Conservation (phyloP, 2,113 vertebrate genomes). For the Halcyon senegalensis region DNA sequence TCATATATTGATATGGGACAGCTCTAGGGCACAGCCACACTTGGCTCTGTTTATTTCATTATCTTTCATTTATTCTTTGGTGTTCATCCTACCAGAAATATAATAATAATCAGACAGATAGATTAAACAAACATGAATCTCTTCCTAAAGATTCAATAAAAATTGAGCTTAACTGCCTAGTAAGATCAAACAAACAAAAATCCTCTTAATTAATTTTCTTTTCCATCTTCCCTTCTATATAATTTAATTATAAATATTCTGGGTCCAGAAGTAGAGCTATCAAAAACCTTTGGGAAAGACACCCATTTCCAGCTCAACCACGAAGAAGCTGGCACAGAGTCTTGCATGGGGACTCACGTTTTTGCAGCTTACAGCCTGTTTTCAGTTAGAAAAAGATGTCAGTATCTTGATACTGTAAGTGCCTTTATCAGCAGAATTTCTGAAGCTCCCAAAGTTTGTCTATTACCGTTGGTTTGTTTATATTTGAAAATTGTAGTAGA, state of each 20-base stretch:
- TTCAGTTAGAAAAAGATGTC: neutral
- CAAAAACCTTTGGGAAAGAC: neutral
- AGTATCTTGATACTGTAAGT: neutral
- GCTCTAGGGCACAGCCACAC: slow-evolving; percentile 42
- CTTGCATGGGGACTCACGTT: neutral
- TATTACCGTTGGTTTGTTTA: neutral
- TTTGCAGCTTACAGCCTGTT: neutral
- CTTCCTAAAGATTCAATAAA: slow-evolving; percentile 34
- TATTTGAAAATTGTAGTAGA: neutral
- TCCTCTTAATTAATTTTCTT: slow-evolving; percentile 25
- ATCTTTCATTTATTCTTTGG: slow-evolving; percentile 40
- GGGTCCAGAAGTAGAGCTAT: neutral
- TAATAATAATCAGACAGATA: slow-evolving; percentile 34
- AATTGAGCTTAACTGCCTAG: neutral
- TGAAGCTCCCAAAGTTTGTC: neutral
- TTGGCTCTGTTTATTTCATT: slow-evolving; percentile 49
- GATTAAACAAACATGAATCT: slow-evolving; percentile 35
- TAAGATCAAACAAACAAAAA: slow-evolving; percentile 33
- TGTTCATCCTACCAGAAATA: slow-evolving; percentile 18
- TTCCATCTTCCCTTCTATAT: neutral
- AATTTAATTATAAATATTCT: slow-evolving; percentile 36
- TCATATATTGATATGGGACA: neutral
- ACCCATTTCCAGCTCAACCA: neutral
- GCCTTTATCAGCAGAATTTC: neutral
- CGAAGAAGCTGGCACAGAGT: neutral